Percentiles rank a stretch among this genome's conserved stretches.
phyloP scores from a whole-genome alignment of 2,797 vertebrate genomes.

The Euphonia xanthogaster region DNA sequence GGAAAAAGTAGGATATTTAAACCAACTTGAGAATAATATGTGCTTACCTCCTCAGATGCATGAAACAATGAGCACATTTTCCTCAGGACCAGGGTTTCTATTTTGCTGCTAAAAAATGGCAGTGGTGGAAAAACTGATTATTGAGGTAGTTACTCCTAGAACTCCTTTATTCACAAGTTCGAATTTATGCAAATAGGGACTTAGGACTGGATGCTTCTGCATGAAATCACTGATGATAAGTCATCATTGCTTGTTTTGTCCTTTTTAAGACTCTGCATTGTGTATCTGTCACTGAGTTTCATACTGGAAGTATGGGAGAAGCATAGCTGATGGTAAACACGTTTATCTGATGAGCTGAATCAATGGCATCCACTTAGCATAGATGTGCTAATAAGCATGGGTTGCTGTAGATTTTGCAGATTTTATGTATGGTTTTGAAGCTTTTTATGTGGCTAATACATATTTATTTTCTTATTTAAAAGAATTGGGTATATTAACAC shows the following conservation, averaged over 20 bases:
- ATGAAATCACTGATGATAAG: neutral
- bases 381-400: neutral
- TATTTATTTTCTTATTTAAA: conserved; percentile 26
- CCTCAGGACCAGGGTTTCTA: neutral
- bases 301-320: neutral
- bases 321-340: neutral
- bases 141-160: neutral
- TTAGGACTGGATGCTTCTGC: neutral
- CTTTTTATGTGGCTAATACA: neutral
- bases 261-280: neutral
- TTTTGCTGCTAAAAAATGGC: neutral
- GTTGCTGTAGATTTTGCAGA: neutral
- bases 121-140: neutral
- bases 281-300: neutral
- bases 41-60: neutral
- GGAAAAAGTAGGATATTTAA: neutral
- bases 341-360: neutral
- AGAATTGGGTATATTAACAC: neutral
- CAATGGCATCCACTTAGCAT: neutral
- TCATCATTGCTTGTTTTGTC: neutral
- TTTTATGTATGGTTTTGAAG: neutral
- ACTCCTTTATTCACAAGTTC: neutral
- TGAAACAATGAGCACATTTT: neutral
- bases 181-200: neutral
- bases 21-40: neutral